phyloP scores from a whole-genome alignment of 2,113 vertebrate species.

The Labeo rohita region DNA sequence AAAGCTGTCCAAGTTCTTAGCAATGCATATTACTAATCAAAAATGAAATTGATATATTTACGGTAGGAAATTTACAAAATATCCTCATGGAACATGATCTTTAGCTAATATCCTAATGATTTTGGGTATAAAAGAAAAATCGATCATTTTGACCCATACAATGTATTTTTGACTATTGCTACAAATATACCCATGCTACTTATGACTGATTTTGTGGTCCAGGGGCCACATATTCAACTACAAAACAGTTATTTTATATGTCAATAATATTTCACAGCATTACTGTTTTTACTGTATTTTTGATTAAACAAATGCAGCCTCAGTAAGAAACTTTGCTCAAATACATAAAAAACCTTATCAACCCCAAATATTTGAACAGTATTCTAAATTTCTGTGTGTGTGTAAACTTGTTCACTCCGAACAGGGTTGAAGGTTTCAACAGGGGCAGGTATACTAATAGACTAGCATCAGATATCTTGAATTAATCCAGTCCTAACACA shows the following conservation, averaged over 20 bases:
- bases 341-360: background rate
- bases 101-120: no score
- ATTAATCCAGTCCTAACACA: slow-evolving; percentile 31
- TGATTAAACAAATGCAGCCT: background rate
- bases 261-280: background rate
- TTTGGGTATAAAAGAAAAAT: no score
- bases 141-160: no score
- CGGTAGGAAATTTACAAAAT: no score
- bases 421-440: slow-evolving; percentile 24
- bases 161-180: no score
- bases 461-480: slow-evolving; percentile 15
- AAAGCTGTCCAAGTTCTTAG: no score
- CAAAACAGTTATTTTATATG: background rate
- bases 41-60: no score
- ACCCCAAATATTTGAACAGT: background rate
- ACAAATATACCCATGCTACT: no score
- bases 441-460: slow-evolving; percentile 7
- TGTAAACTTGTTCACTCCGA: background rate
- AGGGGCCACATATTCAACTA: background rate
- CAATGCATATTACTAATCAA: no score
- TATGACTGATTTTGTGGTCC: no score
- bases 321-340: background rate
- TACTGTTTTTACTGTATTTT: background rate
- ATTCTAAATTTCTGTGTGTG: background rate
- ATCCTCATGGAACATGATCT: no score